Conservation (phyloP, 2,797 vertebrate species). For the Rachycentron canadum region DNA sequence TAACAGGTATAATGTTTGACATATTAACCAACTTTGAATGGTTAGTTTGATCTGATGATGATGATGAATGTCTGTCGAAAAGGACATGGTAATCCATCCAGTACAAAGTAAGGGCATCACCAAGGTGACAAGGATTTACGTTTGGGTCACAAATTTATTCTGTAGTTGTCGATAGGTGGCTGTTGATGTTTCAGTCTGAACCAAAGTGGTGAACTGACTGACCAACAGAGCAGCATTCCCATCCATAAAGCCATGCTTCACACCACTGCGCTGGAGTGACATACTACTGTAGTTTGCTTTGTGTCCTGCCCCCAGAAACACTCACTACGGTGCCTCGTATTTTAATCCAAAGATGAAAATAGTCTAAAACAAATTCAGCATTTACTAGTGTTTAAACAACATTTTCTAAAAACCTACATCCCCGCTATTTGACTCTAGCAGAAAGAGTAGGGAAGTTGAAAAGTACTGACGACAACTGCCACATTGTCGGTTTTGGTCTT, state of each 20-base stretch:
- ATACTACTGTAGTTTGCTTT: neutral
- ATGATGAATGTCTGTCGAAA: neutral
- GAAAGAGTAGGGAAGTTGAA: neutral
- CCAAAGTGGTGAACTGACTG: neutral
- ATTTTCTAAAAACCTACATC: neutral
- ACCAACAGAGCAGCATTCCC: neutral
- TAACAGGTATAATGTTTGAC: neutral
- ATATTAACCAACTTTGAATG: neutral
- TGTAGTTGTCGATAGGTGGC: neutral
- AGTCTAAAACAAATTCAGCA: neutral
- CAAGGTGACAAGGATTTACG: neutral
- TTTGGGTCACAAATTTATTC: neutral
- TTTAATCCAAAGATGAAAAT: slow-evolving; percentile 12
- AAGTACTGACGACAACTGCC: neutral
- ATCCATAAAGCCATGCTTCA: too few species aligned
- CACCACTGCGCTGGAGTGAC: neutral
- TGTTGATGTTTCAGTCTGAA: neutral
- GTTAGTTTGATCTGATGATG: neutral
- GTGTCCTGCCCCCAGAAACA: neutral
- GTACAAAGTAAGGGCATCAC: neutral
- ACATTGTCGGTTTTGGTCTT: slow-evolving; percentile 6
- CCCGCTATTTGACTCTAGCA: neutral
- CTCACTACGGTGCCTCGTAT: neutral
- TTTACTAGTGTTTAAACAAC: slow-evolving; percentile 6
- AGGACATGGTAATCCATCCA: neutral